Evolutionary conservation across 2,113 vertebrate genomes (phyloP), one percentile per base, ranked within the genome.

Genomic region (Hyaena hyaena): DNA sequence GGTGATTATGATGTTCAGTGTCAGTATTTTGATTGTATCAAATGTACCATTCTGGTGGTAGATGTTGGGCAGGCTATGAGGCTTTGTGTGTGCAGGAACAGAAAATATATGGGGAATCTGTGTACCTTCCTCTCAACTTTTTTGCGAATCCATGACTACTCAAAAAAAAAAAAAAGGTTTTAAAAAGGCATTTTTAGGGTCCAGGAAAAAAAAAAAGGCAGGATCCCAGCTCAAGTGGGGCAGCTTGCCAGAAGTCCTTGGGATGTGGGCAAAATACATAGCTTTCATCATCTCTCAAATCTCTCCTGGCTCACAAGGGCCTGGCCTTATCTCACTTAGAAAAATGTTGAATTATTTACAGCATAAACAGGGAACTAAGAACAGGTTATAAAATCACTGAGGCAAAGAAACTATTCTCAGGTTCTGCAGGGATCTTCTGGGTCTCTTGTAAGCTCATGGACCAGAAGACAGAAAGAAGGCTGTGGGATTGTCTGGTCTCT

Each of bases 341-440:
- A 96, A 97, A 87, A 84, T 48, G 58, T 87, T 69, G 4, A 95
- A 93, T 93, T 69, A 85, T 90, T 97, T 84, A 98, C 80, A 83
- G 43, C 50, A 80, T 68, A 82, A 88, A 87, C 15, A 69, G 73
- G 63, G 33, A 84, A 87, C 35, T 9, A 45, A 31, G 65, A 86
- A 39, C 23, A 39, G 28, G 23, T 45, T 35, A 28, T 39, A 92
- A 89, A 83, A 33, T 24, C 45, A n/a, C 66, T 1, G 39, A 88
- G 31, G 50, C 21, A 68, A 73, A 91, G 66, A 48, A 35, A 63
- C 12, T 53, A 1, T 74, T 31, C 74, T 85, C 10, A 1, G 28
- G 10, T 61, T 92, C 68, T 55, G 15, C n/a, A 66, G 63, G 33
- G 45, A 33, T 26, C 66, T 21, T 90, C 26, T 55, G 17, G 19